Base-by-base conservation (phyloP, 2,797 vertebrate species). In the Basileuterus tristriatus region DNA sequence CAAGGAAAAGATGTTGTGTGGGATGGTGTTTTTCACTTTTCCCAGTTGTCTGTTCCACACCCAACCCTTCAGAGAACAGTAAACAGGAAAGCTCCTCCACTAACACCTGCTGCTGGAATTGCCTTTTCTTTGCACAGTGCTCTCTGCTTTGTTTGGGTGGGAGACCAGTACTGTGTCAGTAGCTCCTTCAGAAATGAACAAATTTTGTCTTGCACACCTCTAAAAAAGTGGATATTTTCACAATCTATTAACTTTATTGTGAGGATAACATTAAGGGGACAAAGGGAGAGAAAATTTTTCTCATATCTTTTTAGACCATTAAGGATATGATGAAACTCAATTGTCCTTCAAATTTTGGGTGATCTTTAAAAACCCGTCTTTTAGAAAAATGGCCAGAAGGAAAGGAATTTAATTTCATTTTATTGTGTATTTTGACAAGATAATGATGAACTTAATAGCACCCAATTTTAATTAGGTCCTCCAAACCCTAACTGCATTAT, bases 401-500 rank as follows among this genome's bases (percentile, higher is more conserved):
- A 92, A 79, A 5, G 12, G 14, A 85, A 60, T 80, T 91, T 60
- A 53, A 68, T 92, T 90, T 76, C 19, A 37, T 82, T 85, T 85
- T 78, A 58, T 78, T 89, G 43, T 94, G 23, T 74, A 74, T 96
- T 96, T 95, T 96, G 84, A 83, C 65, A 77, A 78, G 72, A 70
- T 90, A 88, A 83, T 69, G n/a, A 53, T 22, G 15, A 81, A 47
- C 62, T 71, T 87, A 86, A 94, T 78, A 72, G 6, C 12, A 70
- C 11, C n/a, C 34, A 68, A 49, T 95, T 83, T 88, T 83, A 93
- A 69, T 78, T 88, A 85, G 30, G 12, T 78, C 19, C n/a, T 91
- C 6, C 21, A 79, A 93, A 50, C 29, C 23, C 70, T 75, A 86
- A 71, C n/a, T 88, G 37, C 47, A 46, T 81, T 81, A 87, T 69